Evolutionary conservation across 2,797 vertebrate species (phyloP).

Genomic region (Coranthus polyacanthus): DNA sequence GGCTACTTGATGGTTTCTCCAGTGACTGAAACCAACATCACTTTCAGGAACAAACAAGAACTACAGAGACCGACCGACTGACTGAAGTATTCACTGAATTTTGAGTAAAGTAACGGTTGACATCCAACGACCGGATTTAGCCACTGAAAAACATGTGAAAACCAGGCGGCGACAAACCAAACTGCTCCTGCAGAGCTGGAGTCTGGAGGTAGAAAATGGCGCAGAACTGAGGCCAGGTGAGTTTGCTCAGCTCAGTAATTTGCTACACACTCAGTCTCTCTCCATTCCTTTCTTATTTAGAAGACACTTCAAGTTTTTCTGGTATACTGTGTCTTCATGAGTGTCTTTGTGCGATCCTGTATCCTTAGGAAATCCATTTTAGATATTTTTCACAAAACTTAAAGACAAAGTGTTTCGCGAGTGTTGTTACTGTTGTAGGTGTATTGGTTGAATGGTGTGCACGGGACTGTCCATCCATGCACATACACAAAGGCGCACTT

Average conservation of each 20-base stretch:
- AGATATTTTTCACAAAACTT: no score
- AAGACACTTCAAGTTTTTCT: not conserved
- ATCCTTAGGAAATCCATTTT: no score
- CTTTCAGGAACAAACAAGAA: no score
- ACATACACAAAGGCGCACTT: slow-evolving; percentile 33
- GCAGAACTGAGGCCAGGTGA: no score
- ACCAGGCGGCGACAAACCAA: slow-evolving; percentile 29
- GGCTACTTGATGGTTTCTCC: no score
- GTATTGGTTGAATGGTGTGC: not conserved
- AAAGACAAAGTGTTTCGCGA: not conserved
- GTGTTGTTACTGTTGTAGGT: not conserved
- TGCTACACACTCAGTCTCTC: not conserved
- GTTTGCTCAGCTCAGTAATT: no score
- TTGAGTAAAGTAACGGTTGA: not conserved
- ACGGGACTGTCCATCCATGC: slow-evolving; percentile 26
- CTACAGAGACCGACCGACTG: no score
- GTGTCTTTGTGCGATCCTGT: no score
- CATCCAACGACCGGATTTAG: slow-evolving; percentile 9
- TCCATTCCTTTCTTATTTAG: not conserved
- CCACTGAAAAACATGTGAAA: slow-evolving; percentile 17
- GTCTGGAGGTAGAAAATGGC: no score
- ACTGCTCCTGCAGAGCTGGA: slow-evolving; percentile 20
- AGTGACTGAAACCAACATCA: no score
- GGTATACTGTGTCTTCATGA: no score
- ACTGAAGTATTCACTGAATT: not conserved